Evolutionary conservation across 2,888 invertebrate species (phyloP).

Genomic region (Acleris sparsana): DNA sequence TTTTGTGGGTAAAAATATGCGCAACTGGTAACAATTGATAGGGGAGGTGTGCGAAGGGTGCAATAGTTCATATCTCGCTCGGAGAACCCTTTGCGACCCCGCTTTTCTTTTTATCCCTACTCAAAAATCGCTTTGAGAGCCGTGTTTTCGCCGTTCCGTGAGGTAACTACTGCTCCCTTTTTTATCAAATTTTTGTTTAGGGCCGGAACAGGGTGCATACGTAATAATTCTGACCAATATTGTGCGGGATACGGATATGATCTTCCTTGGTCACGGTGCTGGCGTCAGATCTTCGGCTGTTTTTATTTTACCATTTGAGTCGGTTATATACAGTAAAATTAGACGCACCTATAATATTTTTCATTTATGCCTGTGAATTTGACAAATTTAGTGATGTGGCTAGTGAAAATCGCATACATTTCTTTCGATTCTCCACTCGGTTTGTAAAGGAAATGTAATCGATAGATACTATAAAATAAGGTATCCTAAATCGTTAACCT

Average conservation of each 20-base stretch:
- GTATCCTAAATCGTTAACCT: no score
- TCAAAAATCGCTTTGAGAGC: constrained; percentile 75
- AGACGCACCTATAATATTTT: neutral
- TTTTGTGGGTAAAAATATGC: constrained; percentile 72
- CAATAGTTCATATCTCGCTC: constrained; percentile 64
- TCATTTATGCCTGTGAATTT: no score
- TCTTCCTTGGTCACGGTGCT: constrained; percentile 6
- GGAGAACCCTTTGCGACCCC: constrained; percentile 71
- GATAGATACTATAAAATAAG: no score
- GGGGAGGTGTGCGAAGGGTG: constrained; percentile 65
- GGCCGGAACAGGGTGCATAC: constrained; percentile 36
- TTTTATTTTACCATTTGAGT: neutral
- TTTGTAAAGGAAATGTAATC: no score
- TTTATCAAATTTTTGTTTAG: constrained; percentile 48
- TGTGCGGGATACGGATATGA: constrained; percentile 4
- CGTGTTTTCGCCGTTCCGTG: constrained; percentile 63
- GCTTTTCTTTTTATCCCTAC: constrained; percentile 73
- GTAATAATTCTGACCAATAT: constrained; percentile 20
- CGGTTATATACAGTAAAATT: neutral
- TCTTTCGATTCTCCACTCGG: no score
- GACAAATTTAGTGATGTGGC: no score
- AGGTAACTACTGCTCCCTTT: constrained; percentile 74
- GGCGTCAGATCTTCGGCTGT: neutral
- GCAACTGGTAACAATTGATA: constrained; percentile 79
- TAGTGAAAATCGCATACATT: no score